These are phyloP conservation scores for Cephonodes hylas DNA, from an alignment of 2,888 invertebrate species.

Conservation along the genomic window DNA sequence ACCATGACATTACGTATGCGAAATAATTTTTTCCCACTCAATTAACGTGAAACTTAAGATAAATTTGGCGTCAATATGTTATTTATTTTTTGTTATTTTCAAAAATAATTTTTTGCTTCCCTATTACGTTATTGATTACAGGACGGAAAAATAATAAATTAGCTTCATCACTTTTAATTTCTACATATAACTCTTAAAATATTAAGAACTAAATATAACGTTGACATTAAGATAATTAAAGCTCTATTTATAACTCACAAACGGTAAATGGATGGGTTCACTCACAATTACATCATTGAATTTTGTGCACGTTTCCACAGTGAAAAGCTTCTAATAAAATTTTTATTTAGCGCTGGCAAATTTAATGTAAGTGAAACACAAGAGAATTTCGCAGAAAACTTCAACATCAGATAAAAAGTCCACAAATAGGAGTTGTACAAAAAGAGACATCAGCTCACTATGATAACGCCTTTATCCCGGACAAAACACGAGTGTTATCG, in stretches of 20 bases:
- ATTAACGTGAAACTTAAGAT: conserved; percentile 17
- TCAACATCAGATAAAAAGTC: background rate
- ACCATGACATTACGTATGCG: conserved; percentile 15
- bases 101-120: background rate
- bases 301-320: background rate
- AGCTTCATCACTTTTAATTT: too few relatives aligned
- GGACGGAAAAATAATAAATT: too few relatives aligned
- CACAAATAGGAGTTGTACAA: background rate
- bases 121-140: too few relatives aligned
- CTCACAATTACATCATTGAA: background rate
- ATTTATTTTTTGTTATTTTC: conserved; percentile 13
- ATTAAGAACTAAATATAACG: too few relatives aligned
- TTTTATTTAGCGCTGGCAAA: background rate
- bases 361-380: background rate
- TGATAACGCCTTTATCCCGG: background rate
- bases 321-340: background rate
- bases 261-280: background rate
- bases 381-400: background rate
- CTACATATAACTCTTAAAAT: too few relatives aligned
- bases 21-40: conserved; percentile 20
- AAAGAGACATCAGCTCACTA: background rate
- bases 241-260: background rate
- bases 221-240: too few relatives aligned
- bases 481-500: conserved; percentile 7
- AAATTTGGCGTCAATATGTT: conserved; percentile 20